A percentile compares a stretch with the other conserved stretches of the same genome.
Conservation (phyloP, 2,797 vertebrate species). For the Liasis olivaceus region DNA sequence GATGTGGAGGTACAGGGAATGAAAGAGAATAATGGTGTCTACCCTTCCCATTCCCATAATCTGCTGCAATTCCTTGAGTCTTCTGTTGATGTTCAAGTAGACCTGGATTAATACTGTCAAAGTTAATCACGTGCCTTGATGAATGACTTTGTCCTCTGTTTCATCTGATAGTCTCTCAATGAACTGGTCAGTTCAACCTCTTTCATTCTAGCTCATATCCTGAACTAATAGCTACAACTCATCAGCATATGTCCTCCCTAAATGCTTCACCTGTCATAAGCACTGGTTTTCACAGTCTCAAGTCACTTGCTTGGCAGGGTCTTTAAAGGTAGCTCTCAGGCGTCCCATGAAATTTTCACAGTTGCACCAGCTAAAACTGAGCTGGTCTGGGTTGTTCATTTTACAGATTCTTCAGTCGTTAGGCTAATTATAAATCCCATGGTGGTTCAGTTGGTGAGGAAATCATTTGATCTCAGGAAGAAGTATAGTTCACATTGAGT, state of each 20-base stretch:
- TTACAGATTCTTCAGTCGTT: not conserved
- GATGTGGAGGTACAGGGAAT: not conserved
- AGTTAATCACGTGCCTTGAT: not conserved
- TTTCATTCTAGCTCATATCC: not conserved
- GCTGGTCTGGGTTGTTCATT: not conserved
- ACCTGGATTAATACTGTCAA: not conserved
- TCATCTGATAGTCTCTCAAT: not conserved
- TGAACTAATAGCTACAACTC: not conserved
- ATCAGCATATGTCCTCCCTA: not conserved
- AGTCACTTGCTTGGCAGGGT: not conserved
- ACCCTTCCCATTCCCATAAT: not conserved
- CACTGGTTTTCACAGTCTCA: not conserved
- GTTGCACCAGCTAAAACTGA: not conserved
- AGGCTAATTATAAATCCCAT: not conserved
- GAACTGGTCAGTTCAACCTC: not conserved
- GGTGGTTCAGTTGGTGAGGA: not conserved
- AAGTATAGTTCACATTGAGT: not conserved
- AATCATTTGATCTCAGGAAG: not conserved
- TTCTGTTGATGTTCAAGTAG: not conserved
- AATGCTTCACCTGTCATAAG: not conserved
- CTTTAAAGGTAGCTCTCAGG: not conserved
- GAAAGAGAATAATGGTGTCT: not conserved
- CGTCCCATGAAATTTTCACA: not conserved
- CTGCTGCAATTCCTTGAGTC: not conserved
- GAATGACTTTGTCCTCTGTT: not conserved